These are phyloP conservation scores for Cryptophagus acutangulus DNA, from an alignment of 2,888 invertebrate genomes.

Conservation along the genomic window DNA sequence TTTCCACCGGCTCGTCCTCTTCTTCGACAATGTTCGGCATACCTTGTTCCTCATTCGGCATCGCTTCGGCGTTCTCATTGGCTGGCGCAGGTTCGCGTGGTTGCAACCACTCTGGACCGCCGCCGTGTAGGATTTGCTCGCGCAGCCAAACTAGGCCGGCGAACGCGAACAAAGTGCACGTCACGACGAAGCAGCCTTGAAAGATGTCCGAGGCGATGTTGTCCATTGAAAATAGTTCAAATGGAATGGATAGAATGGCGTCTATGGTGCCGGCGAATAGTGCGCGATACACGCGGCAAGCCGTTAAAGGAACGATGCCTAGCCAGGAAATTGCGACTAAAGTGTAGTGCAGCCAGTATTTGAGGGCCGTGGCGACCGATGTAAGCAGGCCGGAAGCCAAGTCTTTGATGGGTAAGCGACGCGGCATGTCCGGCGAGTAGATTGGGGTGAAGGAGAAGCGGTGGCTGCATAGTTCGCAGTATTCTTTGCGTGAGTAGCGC, in stretches of 20 bases:
- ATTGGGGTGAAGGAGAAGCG: constrained; percentile 98
- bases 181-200: constrained; percentile 94
- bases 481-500: constrained; percentile 96
- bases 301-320: constrained; percentile 91
- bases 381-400: constrained; percentile 85
- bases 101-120: constrained; percentile 95
- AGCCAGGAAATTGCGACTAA: constrained; percentile 97
- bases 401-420: constrained; percentile 87
- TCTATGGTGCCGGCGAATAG: constrained; percentile 85
- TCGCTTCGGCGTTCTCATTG: constrained; percentile 29
- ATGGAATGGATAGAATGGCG: constrained; percentile 77
- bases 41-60: constrained; percentile 14
- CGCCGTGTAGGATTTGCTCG: constrained; percentile 96
- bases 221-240: constrained; percentile 90
- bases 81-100: constrained; percentile 59
- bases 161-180: constrained; percentile 92
- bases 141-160: constrained; percentile 96
- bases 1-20: background rate
- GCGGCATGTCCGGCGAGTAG: constrained; percentile 99
- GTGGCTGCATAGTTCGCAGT: constrained; percentile 96
- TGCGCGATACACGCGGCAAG: constrained; percentile 80
- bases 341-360: constrained; percentile 97
- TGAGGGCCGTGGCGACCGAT: constrained; percentile 86
- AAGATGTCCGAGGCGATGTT: constrained; percentile 91
- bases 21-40: constrained; percentile 35